phyloP scores from a whole-genome alignment of 2,888 invertebrate genomes.

The Autographa gamma region DNA sequence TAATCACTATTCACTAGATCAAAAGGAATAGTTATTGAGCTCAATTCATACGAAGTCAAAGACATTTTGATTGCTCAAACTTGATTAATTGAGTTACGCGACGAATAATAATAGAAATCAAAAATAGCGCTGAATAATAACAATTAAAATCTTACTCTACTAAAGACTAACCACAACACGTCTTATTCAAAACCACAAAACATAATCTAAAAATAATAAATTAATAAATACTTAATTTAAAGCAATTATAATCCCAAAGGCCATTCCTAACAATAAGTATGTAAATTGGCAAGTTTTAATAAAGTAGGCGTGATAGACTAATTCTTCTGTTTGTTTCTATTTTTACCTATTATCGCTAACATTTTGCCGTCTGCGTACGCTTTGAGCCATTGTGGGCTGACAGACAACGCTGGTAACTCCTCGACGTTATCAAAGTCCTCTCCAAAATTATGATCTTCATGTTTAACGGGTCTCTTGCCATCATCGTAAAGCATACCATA shows the following conservation, averaged over 20 bases:
- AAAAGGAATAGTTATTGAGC: too few relatives aligned
- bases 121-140: not conserved
- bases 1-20: too few relatives aligned
- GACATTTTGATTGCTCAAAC: too few relatives aligned
- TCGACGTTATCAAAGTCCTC: slow-evolving; percentile 59
- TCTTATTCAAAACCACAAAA: too few relatives aligned
- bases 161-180: not conserved
- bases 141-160: not conserved
- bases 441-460: slow-evolving; percentile 37
- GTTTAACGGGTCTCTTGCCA: slow-evolving; percentile 28
- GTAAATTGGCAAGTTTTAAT: not conserved
- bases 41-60: too few relatives aligned
- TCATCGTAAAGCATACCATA: slow-evolving; percentile 47
- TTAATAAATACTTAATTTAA: not conserved
- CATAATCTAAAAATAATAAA: not conserved
- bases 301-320: slow-evolving; percentile 12
- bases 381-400: slow-evolving; percentile 52
- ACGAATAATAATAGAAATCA: too few relatives aligned
- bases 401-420: slow-evolving; percentile 53
- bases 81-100: too few relatives aligned
- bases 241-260: not conserved
- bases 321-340: slow-evolving; percentile 21
- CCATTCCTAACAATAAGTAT: not conserved
- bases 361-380: slow-evolving; percentile 49
- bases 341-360: slow-evolving; percentile 34